Base-by-base conservation (phyloP, 2,113 vertebrate genomes). In the Tragelaphus imberbis region DNA sequence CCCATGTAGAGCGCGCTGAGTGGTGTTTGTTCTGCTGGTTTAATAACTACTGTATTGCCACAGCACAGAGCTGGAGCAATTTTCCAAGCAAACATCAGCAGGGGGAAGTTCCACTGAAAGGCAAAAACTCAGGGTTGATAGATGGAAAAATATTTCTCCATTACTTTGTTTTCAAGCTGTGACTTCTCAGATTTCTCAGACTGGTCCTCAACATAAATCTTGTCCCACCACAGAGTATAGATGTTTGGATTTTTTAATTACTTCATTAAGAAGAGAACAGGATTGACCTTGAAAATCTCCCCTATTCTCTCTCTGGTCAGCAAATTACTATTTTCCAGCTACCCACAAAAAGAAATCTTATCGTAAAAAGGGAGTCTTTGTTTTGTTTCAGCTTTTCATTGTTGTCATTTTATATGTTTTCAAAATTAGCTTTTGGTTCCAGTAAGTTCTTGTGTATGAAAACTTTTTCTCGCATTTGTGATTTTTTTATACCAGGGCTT, bases 51-150 rank as follows among this genome's bases (percentile, higher is more conserved):
- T 28, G 99, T 99, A 99, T 99, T 99, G 96, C 99, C 99, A 94
- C 99, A 99, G 97, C 99, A 99, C 91, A 99, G 98, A 5, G 99
- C 99, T 13, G 99, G 99, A 79, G 99, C 99, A 93, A 99, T 99
- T 99, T 99, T 99, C 99, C 99, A 99, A 51, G 99, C 99, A 97
- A 99, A 99, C 99, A 99, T 99, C 99, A 99, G 99, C 98, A 99
- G 99, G 96, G 99, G 99, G 98, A 99, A 99, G 99, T 99, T 99
- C 99, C 99, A 99, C 99, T 99, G 99, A 51, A 98, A 96, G 96
- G 91, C 96, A 96, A 98, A 98, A 94, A 96, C 44, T 58, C 79
- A 23, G 53, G 58, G 97, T 98, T 98, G 98, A 98, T 95, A 98
- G 95, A 97, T 93, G 96, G 98, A 98, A 98, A 98, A 98, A 97